Percentiles rank a stretch among this genome's conserved stretches.
Conservation (phyloP, 2,888 invertebrate species). For the Dromius quadrimaculatus region DNA sequence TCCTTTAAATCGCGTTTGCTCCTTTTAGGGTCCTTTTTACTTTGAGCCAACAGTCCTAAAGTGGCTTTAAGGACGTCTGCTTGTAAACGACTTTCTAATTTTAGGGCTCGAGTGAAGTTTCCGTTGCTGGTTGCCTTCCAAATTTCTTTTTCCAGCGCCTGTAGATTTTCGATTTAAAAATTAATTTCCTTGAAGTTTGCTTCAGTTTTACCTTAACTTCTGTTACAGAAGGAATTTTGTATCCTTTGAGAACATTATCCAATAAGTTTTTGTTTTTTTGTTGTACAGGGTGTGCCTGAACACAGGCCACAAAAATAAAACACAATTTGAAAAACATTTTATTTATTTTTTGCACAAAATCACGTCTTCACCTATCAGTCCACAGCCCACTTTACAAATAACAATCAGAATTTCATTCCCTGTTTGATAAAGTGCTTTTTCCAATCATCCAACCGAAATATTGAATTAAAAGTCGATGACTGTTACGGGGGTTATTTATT, state of each 20-base stretch:
- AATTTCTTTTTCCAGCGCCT: slow-evolving; percentile 43
- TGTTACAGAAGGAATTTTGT: too few species aligned
- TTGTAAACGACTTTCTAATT: slow-evolving; percentile 33
- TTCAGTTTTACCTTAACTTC: neutral
- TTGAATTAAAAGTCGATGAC: neutral
- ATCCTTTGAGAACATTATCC: neutral
- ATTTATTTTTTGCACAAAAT: neutral
- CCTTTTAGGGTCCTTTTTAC: slow-evolving; percentile 35
- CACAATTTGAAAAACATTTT: slow-evolving; percentile 7
- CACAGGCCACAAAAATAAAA: slow-evolving; percentile 19
- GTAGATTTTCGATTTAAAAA: neutral
- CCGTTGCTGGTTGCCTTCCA: slow-evolving; percentile 38
- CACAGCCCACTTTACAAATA: slow-evolving; percentile 4
- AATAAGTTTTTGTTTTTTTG: neutral
- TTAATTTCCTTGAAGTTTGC: neutral
- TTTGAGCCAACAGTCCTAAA: slow-evolving; percentile 22
- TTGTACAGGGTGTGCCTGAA: slow-evolving; percentile 22
- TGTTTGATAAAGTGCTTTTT: slow-evolving; percentile 11
- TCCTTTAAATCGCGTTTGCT: slow-evolving; percentile 24
- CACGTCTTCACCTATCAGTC: neutral
- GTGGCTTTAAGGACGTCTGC: slow-evolving; percentile 29
- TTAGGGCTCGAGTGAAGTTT: slow-evolving; percentile 25
- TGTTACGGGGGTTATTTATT: neutral
- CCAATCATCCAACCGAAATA: slow-evolving; percentile 10
- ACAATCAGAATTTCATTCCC: neutral